Conservation (phyloP, 2,797 vertebrate genomes). For the Graptemys geographica region DNA sequence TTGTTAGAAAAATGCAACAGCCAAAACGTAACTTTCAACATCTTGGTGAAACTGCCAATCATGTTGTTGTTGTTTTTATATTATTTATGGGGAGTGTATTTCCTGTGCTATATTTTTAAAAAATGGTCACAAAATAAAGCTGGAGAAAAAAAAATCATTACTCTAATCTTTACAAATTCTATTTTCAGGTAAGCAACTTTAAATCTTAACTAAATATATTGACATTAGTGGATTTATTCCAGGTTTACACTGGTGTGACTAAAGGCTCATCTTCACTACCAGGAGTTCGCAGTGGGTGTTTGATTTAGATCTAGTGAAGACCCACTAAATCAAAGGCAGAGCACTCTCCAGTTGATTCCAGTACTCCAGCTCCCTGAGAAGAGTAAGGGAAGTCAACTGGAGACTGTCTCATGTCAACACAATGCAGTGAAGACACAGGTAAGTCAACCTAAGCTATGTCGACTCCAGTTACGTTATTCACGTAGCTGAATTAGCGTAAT, state of each 20-base stretch:
- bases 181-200: neutral
- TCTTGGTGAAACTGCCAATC: neutral
- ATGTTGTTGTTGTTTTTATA: neutral
- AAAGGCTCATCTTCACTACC: too few relatives aligned
- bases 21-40: neutral
- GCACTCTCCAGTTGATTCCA: too few relatives aligned
- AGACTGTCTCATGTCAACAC: too few relatives aligned
- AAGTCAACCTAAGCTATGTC: too few relatives aligned
- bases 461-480: too few relatives aligned
- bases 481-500: too few relatives aligned
- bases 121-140: fast-evolving
- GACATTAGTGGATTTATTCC: neutral
- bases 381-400: too few relatives aligned
- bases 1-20: neutral
- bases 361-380: too few relatives aligned
- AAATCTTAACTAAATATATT: neutral
- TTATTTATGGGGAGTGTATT: neutral
- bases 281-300: too few relatives aligned
- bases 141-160: neutral
- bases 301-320: too few relatives aligned
- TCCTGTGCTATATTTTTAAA: neutral
- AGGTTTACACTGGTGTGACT: neutral
- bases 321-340: too few relatives aligned
- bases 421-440: too few relatives aligned
- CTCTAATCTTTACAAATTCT: neutral